Conservation (phyloP, 2,113 vertebrate species). For the Callopanchax toddi region DNA sequence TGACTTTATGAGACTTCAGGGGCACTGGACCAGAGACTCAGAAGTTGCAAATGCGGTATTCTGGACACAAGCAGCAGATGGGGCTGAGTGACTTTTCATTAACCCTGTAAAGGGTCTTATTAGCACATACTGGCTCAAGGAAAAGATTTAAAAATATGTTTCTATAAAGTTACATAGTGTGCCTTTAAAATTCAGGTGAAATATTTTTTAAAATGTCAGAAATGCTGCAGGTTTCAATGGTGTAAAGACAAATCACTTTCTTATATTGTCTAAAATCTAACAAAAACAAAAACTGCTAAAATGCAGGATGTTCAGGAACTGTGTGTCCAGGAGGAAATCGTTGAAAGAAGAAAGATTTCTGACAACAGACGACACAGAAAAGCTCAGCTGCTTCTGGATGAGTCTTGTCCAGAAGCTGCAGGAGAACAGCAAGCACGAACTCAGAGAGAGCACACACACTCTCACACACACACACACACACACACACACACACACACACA, state of each 20-base stretch:
- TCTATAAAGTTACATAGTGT: too few relatives aligned
- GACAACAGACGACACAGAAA: slow-evolving; percentile 33
- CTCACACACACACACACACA: slow-evolving; percentile 4
- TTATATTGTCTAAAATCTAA: neutral
- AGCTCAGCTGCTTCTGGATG: slow-evolving; percentile 39
- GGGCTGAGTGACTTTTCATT: too few relatives aligned
- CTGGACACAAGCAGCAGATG: too few relatives aligned
- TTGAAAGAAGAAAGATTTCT: slow-evolving; percentile 25
- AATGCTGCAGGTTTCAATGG: too few relatives aligned
- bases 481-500: too few relatives aligned
- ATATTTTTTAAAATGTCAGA: neutral
- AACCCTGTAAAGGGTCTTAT: too few relatives aligned
- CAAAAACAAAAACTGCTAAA: slow-evolving; percentile 10
- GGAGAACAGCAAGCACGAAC: slow-evolving; percentile 25
- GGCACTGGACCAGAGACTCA: too few relatives aligned
- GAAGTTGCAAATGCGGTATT: too few relatives aligned
- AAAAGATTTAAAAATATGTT: too few relatives aligned
- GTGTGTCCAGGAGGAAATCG: slow-evolving; percentile 31
- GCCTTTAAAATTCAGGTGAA: neutral
- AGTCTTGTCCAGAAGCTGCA: slow-evolving; percentile 31
- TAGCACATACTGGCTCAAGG: too few relatives aligned
- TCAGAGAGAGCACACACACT: slow-evolving; percentile 43
- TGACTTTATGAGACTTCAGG: too few relatives aligned
- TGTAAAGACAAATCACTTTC: too few relatives aligned
- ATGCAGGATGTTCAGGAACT: slow-evolving; percentile 37